Evolutionary conservation across 2,888 invertebrate species (phyloP), one percentile per base, ranked within the genome.

Genomic region (Chironomus tentans): DNA sequence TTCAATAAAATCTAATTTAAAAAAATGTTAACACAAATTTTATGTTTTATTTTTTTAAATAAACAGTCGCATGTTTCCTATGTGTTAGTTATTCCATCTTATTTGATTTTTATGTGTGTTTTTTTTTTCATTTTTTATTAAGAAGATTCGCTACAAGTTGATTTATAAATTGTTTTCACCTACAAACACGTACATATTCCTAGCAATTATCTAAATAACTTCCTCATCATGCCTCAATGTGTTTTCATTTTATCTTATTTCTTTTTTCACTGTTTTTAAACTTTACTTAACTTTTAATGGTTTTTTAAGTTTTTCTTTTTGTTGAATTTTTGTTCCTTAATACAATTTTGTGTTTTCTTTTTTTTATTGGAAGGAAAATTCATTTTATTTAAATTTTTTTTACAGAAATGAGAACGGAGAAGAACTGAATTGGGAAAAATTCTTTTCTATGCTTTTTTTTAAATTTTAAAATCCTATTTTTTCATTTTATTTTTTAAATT

Each of bases 191-290:
- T 50, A 72, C 24, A 21, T 65, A 65, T 65, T 28, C 13, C 62
- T 61, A 71, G 71, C 71, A 71, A 72, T 70, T 72, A 72, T 72
- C 72, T 72, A 72, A 72, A 56, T 56, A 65, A 65, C 65, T 65
- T 24, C 12, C 24, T 65, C 65, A 13, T 65, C 24, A 24, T 65
- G 21, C n/a, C 48, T 70, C 70, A 15, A 15, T n/a, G 18, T 56
- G n/a, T 56, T 56, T 50, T 50, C 50, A 50, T 50, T 15, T 56
- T 56, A 15, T 56, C 18, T 15, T 56, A 18, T 15, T n/a, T 7
- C 13, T 56, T 56, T 38, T 38, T 38, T 38, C 10, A 10, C 10
- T 38, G 38, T 38, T 38, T 38, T 10, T 10, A 38, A 38, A 38
- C 38, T 38, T 38, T 38, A 38, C 38, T 38, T 38, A 38, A 38